Base-by-base conservation (phyloP, 2,113 vertebrate species). In the Plectropomus leopardus region DNA sequence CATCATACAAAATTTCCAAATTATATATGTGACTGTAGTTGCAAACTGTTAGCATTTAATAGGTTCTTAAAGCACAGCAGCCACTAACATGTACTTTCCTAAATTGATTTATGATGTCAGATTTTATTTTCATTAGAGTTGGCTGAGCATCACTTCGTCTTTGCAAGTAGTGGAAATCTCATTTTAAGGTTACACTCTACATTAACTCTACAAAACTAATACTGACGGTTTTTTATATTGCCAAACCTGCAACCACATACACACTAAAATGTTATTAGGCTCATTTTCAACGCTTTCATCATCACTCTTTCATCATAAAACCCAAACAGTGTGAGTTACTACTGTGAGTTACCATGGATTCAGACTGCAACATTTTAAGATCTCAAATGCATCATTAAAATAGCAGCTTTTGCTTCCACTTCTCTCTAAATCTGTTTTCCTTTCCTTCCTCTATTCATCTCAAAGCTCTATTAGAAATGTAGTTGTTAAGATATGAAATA, bases 101-200 rank as follows among this genome's bases (percentile, higher is more conserved):
- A 23, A 82, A 76, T 64, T 71, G 70, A 82, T 89, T 88, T 78
- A 89, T 53, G 57, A 67, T 65, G 77, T 77, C 82, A 86, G 44
- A 71, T 83, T 76, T 79, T 11, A 81, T 73, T 87, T 84, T 89
- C 32, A 78, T 32, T 66, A 19, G 71, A 59, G 17, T 7, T 88
- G 89, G 89, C 87, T 0, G 15, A 68, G 72, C 69, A 42, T 83
- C 58, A 67, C 69, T 67, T 72, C 45, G 69, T 48, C 64, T 72
- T 66, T 74, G 10, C 1, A 69, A 64, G 82, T 55, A 42, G 71
- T 72, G 81, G 76, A 77, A 82, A 86, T 85, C 60, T 77, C 72
- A 76, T 89, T 84, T 78, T 61, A 83, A 74, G 54, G 54, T 77
- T 80, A 44, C 72, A 84, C 67, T 85, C 55, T 47, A 48, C 72